phyloP scores from a whole-genome alignment of 1,140 invertebrate genomes.

The Drosophila insularis region DNA sequence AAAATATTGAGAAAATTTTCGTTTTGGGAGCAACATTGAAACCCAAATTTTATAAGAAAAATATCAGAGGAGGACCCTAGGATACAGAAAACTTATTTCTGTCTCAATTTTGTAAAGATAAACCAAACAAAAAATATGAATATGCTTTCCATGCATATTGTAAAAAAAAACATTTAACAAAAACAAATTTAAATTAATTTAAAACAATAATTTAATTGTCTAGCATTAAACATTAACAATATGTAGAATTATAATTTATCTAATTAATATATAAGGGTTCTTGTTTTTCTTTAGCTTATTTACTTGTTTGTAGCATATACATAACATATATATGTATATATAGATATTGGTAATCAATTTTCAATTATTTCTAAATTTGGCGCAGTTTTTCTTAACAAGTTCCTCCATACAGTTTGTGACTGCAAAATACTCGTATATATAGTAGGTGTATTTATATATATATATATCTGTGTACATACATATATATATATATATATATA shows the following conservation, averaged over 20 bases:
- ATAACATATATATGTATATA: conserved; percentile 14
- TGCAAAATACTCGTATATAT: conserved; percentile 20
- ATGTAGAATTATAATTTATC: conserved; percentile 34
- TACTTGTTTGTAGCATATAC: conserved; percentile 44
- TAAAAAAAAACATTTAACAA: conserved; percentile 10
- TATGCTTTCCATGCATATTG: not conserved
- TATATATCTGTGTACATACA: conserved; percentile 24
- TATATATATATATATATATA: conserved; percentile 13
- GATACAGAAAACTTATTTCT: no score
- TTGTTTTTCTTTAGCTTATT: conserved; percentile 37
- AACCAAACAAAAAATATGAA: not conserved
- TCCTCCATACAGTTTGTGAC: conserved; percentile 47
- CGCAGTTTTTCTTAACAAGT: conserved; percentile 63
- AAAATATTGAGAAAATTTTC: no score
- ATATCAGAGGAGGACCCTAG: no score
- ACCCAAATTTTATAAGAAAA: no score
- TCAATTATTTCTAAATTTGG: conserved; percentile 70
- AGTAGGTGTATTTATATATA: conserved; percentile 36
- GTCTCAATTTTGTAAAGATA: not conserved
- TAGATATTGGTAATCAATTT: conserved; percentile 37
- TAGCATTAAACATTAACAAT: conserved; percentile 62
- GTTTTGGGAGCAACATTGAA: no score
- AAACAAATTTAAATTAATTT: conserved; percentile 54
- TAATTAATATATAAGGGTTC: conserved; percentile 41
- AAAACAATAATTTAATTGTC: conserved; percentile 70